Evolutionary conservation across 2,888 invertebrate species (phyloP).

Genomic region (Lymantria monacha): DNA sequence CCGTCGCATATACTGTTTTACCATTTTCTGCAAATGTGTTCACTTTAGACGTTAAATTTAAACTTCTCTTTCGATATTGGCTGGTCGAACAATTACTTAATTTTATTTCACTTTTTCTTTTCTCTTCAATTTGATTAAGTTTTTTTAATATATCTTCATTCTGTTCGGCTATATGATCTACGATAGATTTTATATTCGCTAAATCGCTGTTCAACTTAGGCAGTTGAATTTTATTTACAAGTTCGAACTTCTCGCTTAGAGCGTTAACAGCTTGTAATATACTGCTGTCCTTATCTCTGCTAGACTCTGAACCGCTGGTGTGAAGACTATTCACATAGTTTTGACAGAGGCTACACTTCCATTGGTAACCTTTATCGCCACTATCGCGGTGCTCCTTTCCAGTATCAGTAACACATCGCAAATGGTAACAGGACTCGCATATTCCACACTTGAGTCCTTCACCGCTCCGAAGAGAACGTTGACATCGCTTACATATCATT

Average conservation of each 20-base stretch:
- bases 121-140: constrained; percentile 43
- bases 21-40: constrained; percentile 20
- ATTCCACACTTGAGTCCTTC: constrained; percentile 47
- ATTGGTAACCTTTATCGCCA: constrained; percentile 52
- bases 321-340: constrained; percentile 30
- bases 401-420: constrained; percentile 36
- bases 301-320: constrained; percentile 18
- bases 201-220: constrained; percentile 61
- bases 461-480: constrained; percentile 39
- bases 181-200: constrained; percentile 46
- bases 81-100: constrained; percentile 8
- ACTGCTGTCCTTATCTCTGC: constrained; percentile 29
- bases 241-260: constrained; percentile 60
- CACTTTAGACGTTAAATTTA: constrained; percentile 32
- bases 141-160: constrained; percentile 55
- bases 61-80: constrained; percentile 41
- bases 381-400: constrained; percentile 35
- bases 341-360: constrained; percentile 60
- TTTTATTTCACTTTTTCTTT: constrained; percentile 27
- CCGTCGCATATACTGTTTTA: constrained; percentile 27
- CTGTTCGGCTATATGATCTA: constrained; percentile 54
- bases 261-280: constrained; percentile 41
- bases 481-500: constrained; percentile 57
- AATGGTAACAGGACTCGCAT: constrained; percentile 47
- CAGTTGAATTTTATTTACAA: constrained; percentile 64